phyloP scores from a whole-genome alignment of 2,888 invertebrate species.

The Coelinius sp. region DNA sequence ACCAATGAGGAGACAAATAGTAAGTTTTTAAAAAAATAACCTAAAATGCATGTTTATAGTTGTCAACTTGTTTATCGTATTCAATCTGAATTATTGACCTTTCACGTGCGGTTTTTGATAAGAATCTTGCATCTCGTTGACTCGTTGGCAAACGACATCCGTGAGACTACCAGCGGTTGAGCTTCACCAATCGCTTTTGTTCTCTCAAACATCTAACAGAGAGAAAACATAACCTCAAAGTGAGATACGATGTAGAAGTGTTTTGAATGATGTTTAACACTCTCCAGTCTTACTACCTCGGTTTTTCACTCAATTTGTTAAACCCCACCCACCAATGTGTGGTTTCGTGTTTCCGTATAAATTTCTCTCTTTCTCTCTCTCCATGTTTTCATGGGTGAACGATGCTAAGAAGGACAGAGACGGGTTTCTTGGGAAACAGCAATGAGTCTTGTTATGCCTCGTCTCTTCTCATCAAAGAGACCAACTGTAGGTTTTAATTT shows the following conservation, averaged over 20 bases:
- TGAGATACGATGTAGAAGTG: not conserved
- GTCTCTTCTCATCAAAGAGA: conserved; percentile 61
- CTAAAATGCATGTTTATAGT: conserved; percentile 17
- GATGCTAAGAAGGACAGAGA: conserved; percentile 48
- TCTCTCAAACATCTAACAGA: conserved; percentile 32
- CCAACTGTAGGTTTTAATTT: conserved; percentile 48
- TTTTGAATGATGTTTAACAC: not conserved
- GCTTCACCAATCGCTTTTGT: conserved; percentile 49
- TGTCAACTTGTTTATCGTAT: conserved; percentile 2
- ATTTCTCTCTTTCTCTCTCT: not conserved
- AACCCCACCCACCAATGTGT: conserved; percentile 35
- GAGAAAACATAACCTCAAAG: conserved; percentile 35
- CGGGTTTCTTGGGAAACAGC: conserved; percentile 56
- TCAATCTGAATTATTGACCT: conserved; percentile 23
- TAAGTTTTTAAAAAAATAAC: not conserved
- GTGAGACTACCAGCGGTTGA: conserved; percentile 54
- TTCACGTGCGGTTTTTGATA: conserved; percentile 49
- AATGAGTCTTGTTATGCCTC: conserved; percentile 52
- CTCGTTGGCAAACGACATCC: conserved; percentile 53
- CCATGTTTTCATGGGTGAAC: conserved; percentile 2
- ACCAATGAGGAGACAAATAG: not conserved
- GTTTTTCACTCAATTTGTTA: not conserved
- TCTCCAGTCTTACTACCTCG: not conserved
- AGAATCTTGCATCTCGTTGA: conserved; percentile 60
- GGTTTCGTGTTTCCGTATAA: conserved; percentile 28